Base-by-base conservation (phyloP, 2,113 vertebrate species). In the Mus spicilegus region DNA sequence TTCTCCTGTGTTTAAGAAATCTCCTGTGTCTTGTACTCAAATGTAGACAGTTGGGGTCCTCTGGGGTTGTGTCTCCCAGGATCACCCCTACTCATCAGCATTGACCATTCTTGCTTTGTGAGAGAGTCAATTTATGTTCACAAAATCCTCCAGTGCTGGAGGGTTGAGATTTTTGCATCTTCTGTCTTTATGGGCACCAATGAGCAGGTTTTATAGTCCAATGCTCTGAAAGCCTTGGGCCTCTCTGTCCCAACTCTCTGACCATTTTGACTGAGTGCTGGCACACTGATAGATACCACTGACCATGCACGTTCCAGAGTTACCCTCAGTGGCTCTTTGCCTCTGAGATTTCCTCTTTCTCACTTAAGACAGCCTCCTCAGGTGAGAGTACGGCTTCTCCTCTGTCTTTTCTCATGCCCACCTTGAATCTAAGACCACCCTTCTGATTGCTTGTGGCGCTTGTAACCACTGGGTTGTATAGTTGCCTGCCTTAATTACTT, bases 21-120 rank as follows among this genome's bases (percentile, higher is more conserved):
- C 90, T 95, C 93, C 30, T 42, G 90, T 58, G 92, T 70, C 61
- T 95, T 95, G 90, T 96, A 91, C 58, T 77, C 20, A 93, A n/a
- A 76, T 70, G 51, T 81, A 94, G 92, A 86, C 63, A 75, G 17
- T 58, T 49, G 69, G 70, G 88, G 42, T 91, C 65, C 46, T 88
- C 94, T 96, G 93, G 82, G 61, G 39, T 90, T 73, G 56, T 85
- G 30, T 87, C 75, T 95, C 69, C 39, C 73, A 90, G 76, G 84
- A 93, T 90, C 72, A 72, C 78, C 39, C 28, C 33, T 69, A 54
- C 76, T 75, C 82, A 63, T 39, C 1, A 1, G 3, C 39, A 93
- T 86, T 0, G 3, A 78, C 33, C 36, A 39, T 91, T 94, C n/a
- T 95, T 30, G n/a, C 85, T 90, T 77, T 28, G 1, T 84, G 90